Percentiles rank a stretch among this genome's conserved stretches.
Conservation (phyloP, 2,113 vertebrate genomes). For the Apeltes quadracus region DNA sequence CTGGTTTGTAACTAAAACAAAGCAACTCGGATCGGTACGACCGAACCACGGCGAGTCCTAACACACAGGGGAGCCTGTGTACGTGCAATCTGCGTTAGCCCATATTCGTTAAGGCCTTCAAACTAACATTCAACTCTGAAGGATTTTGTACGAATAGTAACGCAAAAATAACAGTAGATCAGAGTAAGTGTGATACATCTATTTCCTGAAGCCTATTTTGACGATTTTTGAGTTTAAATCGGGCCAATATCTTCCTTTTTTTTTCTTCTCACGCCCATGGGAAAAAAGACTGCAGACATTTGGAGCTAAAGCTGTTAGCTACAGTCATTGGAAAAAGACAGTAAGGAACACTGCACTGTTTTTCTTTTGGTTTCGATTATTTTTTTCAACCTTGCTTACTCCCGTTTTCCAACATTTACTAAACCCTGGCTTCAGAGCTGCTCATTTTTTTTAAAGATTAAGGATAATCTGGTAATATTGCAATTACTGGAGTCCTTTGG, state of each 20-base stretch:
- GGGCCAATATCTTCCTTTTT: not conserved
- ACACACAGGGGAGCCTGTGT: not conserved
- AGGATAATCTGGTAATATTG: constrained; percentile 45
- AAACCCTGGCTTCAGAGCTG: no score
- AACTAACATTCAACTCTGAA: not conserved
- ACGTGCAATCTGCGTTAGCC: not conserved
- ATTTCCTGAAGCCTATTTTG: not conserved
- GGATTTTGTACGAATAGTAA: not conserved
- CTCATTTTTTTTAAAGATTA: constrained; percentile 45
- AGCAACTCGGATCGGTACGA: not conserved
- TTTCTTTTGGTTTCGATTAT: not conserved
- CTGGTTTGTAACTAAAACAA: not conserved
- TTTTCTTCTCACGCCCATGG: constrained; percentile 2
- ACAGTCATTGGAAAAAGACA: not conserved
- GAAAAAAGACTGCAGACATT: not conserved
- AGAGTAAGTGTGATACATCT: not conserved
- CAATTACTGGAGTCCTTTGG: constrained; percentile 31
- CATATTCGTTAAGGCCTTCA: not conserved
- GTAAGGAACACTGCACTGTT: not conserved
- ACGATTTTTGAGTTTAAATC: constrained; percentile 20
- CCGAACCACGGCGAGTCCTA: no score
- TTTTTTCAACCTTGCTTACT: no score
- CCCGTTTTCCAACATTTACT: no score
- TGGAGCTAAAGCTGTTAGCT: not conserved
- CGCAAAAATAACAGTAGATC: not conserved